phyloP scores from a whole-genome alignment of 2,888 invertebrate species.

The Imbricaverruca yamaguchii region DNA sequence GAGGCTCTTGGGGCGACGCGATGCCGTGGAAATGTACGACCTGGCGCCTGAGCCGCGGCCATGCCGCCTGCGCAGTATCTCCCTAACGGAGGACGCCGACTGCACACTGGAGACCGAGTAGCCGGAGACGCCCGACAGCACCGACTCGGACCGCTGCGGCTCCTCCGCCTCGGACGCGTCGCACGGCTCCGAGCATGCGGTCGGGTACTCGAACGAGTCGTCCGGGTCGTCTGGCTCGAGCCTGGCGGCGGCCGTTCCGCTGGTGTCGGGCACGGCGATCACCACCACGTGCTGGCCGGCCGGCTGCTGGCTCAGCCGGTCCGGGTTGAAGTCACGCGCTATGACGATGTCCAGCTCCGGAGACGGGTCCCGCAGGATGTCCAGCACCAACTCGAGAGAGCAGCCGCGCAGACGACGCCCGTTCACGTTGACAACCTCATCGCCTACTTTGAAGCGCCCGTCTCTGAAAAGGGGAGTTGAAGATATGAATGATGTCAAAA shows the following conservation, averaged over 20 bases:
- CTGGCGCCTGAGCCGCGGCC: constrained; percentile 28
- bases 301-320: background rate
- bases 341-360: constrained; percentile 60
- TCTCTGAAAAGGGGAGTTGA: constrained; percentile 44
- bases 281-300: constrained; percentile 16
- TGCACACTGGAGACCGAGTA: background rate
- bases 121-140: background rate
- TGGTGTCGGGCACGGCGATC: constrained; percentile 10
- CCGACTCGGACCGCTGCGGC: constrained; percentile 8
- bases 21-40: constrained; percentile 28
- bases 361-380: constrained; percentile 48
- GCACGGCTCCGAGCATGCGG: constrained; percentile 27
- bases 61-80: constrained; percentile 6
- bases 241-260: background rate
- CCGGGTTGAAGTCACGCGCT: constrained; percentile 44
- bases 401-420: constrained; percentile 59
- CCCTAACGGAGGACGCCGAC: background rate
- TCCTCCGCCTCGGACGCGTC: constrained; percentile 29
- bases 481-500: no score
- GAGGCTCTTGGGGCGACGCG: constrained; percentile 39
- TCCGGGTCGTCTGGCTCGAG: background rate
- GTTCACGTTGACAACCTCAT: constrained; percentile 64
- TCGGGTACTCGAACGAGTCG: constrained; percentile 10
- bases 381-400: constrained; percentile 40
- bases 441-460: constrained; percentile 58